Evolutionary conservation across 2,888 invertebrate species (phyloP).

Genomic region (Galerucella nymphaeae): DNA sequence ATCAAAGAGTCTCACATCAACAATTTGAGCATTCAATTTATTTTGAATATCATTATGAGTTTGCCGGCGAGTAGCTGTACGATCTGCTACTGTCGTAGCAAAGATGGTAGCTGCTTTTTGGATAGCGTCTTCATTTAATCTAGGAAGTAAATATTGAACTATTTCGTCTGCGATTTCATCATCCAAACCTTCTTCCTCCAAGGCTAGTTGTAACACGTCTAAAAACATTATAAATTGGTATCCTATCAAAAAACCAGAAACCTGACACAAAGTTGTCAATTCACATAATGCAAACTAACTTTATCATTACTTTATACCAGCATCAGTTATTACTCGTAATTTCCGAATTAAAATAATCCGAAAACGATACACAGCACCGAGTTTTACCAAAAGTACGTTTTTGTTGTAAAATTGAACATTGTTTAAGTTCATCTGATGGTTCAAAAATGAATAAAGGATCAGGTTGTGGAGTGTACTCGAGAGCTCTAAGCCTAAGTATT

Average conservation of each 20-base stretch:
- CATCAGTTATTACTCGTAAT: too few species aligned
- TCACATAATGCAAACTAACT: too few species aligned
- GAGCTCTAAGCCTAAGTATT: too few species aligned
- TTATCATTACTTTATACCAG: too few species aligned
- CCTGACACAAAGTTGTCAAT: too few species aligned
- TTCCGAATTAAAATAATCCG: too few species aligned
- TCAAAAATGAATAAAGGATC: too few species aligned
- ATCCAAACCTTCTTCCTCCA: slow-evolving; percentile 70
- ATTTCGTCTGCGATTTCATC: slow-evolving; percentile 78
- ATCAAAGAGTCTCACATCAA: slow-evolving; percentile 82
- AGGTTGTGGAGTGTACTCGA: too few species aligned
- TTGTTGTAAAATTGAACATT: too few species aligned
- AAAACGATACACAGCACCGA: too few species aligned
- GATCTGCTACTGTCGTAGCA: slow-evolving; percentile 78
- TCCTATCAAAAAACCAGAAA: slow-evolving; percentile 46
- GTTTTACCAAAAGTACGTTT: too few species aligned
- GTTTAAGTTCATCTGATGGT: too few species aligned
- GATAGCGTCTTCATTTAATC: slow-evolving; percentile 75
- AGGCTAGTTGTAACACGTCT: slow-evolving; percentile 56
- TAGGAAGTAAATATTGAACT: slow-evolving; percentile 77
- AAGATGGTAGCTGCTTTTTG: slow-evolving; percentile 79
- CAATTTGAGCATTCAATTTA: slow-evolving; percentile 79
- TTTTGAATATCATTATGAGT: slow-evolving; percentile 86
- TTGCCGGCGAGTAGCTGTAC: slow-evolving; percentile 77
- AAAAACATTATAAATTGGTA: slow-evolving; percentile 55